Conservation (phyloP, 2,113 vertebrate genomes). For the Anolis carolinensis region DNA sequence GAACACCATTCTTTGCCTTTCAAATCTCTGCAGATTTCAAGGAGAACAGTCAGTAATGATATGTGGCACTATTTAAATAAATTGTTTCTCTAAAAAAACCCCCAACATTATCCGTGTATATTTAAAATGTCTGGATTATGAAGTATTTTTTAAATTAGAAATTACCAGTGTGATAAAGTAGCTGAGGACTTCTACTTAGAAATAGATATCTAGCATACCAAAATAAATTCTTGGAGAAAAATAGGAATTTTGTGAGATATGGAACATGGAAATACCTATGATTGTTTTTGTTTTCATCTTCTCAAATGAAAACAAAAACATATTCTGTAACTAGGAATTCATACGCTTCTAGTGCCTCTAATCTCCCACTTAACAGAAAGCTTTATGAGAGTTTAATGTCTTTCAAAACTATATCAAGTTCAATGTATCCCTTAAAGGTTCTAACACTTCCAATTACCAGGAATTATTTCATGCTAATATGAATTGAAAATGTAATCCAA, state of each 20-base stretch:
- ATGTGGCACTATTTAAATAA: background rate
- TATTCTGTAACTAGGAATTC: background rate
- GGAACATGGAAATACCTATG: background rate
- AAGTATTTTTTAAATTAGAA: background rate
- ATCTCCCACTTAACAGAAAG: background rate
- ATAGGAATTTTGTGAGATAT: background rate
- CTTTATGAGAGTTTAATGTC: background rate
- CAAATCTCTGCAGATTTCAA: background rate
- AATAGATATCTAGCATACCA: background rate
- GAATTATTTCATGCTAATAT: slow-evolving; percentile 11
- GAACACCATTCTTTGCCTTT: background rate
- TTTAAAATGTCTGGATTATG: background rate
- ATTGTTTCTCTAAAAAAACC: background rate
- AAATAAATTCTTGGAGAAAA: background rate
- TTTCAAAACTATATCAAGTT: slow-evolving; percentile 4
- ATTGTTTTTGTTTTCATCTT: slow-evolving; percentile 5
- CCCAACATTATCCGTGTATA: background rate
- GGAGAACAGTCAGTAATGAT: background rate
- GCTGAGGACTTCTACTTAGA: background rate
- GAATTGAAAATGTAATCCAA: slow-evolving; percentile 23
- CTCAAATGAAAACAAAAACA: background rate
- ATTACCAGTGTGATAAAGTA: background rate
- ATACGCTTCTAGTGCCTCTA: background rate
- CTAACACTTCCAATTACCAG: background rate
- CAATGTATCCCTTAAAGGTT: background rate